Base-by-base conservation (phyloP, 1,140 invertebrate genomes). In the Drosophila quadrilineata region DNA sequence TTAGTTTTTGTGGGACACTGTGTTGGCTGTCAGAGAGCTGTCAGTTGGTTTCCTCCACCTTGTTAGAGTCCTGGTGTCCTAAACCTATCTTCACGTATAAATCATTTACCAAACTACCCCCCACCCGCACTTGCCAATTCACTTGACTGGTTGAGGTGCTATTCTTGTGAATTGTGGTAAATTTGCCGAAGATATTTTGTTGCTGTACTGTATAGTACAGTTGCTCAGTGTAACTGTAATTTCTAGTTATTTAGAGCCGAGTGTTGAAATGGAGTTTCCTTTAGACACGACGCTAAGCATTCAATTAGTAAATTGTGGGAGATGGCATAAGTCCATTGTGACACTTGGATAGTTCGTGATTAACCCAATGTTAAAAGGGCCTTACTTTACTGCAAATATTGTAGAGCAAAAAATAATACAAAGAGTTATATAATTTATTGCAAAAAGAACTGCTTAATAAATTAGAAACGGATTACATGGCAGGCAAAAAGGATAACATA, bases 401-500 rank as follows among this genome's bases (percentile, higher is more conserved):
- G n/a, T n/a, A n/a, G n/a, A n/a, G n/a, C n/a, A n/a, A n/a, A n/a
- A n/a, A n/a, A n/a, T n/a, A n/a, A n/a, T n/a, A n/a, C n/a, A n/a
- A n/a, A n/a, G n/a, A n/a, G n/a, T n/a, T n/a, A n/a, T n/a, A n/a
- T n/a, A n/a, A n/a, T n/a, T n/a, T n/a, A n/a, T n/a, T n/a, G n/a
- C n/a, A n/a, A n/a, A n/a, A n/a, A n/a, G n/a, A n/a, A n/a, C n/a
- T n/a, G n/a, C n/a, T n/a, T n/a, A n/a, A n/a, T n/a, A n/a, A 8
- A n/a, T 29, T 8, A 29, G 0, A 29, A 29, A 29, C 2, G 28
- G 4, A 35, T 6, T 35, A 35, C 14, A 6, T 1, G n/a, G 10
- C 3, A 10, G 1, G 14, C 17, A 54, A 54, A 62, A 56, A 54
- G 54, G 63, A 16, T 56, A 57, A 54, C 53, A 35, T 19, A 29